Evolutionary conservation across 2,113 vertebrate genomes (phyloP).

Genomic region (Protobothrops flavoviridis): DNA sequence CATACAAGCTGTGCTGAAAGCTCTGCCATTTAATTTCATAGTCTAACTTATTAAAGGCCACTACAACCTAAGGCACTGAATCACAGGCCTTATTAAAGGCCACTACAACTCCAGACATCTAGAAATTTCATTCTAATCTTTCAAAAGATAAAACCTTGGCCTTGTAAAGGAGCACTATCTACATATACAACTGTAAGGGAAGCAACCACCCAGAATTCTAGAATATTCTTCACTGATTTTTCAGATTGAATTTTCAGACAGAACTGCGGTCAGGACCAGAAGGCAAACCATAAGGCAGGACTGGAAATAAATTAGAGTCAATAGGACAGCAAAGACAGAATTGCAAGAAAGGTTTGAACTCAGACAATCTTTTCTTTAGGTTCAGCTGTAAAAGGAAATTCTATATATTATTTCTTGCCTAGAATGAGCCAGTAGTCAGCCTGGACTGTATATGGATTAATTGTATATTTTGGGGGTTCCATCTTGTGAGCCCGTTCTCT

Average conservation of each 20-base stretch:
- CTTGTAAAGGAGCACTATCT: not conserved
- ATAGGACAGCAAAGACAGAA: not conserved
- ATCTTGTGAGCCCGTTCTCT: not conserved
- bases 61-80: not conserved
- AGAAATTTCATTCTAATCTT: not conserved
- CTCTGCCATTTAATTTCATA: constrained; percentile 21
- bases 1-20: constrained; percentile 19
- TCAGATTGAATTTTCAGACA: not conserved
- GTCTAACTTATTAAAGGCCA: constrained; percentile 3
- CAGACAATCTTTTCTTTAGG: not conserved
- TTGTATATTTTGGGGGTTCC: not conserved
- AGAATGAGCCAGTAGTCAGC: not conserved
- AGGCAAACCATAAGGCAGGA: not conserved
- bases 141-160: not conserved
- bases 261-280: not conserved
- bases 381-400: not conserved
- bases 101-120: not conserved
- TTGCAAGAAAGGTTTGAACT: not conserved
- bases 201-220: not conserved
- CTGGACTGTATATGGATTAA: not conserved
- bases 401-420: not conserved
- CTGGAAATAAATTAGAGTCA: not conserved
- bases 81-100: not conserved
- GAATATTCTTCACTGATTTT: not conserved
- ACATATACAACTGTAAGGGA: not conserved